These are phyloP conservation scores for Rhagium mordax DNA, from an alignment of 2,888 invertebrate genomes.

Conservation along the genomic window DNA sequence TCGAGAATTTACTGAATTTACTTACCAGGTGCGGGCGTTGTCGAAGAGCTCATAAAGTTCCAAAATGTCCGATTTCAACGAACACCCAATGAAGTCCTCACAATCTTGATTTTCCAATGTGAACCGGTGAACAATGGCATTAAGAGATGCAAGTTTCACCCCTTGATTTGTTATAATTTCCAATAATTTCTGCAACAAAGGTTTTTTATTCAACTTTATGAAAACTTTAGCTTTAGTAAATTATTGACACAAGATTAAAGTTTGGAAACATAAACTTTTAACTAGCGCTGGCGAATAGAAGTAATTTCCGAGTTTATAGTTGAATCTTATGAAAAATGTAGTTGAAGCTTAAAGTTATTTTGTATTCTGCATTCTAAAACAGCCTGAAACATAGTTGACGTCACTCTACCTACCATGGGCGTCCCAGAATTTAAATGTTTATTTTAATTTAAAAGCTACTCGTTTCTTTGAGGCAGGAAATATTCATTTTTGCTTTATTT, in stretches of 20 bases:
- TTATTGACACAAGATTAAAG: neutral
- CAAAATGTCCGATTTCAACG: slow-evolving; percentile 78
- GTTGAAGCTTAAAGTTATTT: neutral
- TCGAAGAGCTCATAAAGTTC: slow-evolving; percentile 81
- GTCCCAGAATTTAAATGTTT: neutral
- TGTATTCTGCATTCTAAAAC: neutral
- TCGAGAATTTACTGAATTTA: too few species aligned
- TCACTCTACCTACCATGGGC: neutral
- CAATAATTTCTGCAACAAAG: slow-evolving; percentile 71
- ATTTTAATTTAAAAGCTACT: too few species aligned
- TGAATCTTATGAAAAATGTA: neutral
- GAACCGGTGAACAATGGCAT: slow-evolving; percentile 74
- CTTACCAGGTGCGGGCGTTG: slow-evolving; percentile 80
- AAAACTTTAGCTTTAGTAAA: neutral
- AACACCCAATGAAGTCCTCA: slow-evolving; percentile 68
- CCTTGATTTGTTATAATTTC: slow-evolving; percentile 74
- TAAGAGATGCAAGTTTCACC: slow-evolving; percentile 74
- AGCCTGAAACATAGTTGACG: neutral
- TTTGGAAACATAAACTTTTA: neutral
- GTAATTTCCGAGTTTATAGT: neutral
- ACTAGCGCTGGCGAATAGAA: neutral
- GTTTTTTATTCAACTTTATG: neutral
- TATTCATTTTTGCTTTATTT: too few species aligned
- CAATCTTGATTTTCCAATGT: slow-evolving; percentile 70
- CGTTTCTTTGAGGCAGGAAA: too few species aligned